Evolutionary conservation across 2,888 invertebrate genomes (phyloP).

Genomic region (Protonemura montana): DNA sequence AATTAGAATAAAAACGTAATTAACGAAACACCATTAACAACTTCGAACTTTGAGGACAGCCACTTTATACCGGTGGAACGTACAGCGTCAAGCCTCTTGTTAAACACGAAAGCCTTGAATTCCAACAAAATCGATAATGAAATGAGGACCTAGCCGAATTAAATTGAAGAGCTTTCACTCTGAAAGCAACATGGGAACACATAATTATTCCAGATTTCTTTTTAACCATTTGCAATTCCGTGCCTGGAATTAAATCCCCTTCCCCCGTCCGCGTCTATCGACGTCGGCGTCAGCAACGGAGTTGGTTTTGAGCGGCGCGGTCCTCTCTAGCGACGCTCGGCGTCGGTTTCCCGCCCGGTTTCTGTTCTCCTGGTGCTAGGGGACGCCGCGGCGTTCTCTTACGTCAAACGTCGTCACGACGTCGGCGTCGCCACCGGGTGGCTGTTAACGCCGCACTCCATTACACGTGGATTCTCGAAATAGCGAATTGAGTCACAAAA

Average conservation of each 20-base stretch:
- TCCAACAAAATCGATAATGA: not conserved
- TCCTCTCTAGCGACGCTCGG: not conserved
- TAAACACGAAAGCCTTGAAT: no score
- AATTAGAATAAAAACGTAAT: no score
- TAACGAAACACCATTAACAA: no score
- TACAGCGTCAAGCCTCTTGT: no score
- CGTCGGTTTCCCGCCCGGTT: not conserved
- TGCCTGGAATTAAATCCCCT: not conserved
- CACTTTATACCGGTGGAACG: no score
- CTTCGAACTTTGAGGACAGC: no score
- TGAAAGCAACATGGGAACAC: not conserved
- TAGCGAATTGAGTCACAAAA: no score
- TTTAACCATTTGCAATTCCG: not conserved
- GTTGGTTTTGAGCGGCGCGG: not conserved
- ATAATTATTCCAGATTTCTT: not conserved
- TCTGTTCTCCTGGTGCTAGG: not conserved
- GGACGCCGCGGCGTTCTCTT: slow-evolving; percentile 7
- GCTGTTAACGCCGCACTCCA: not conserved
- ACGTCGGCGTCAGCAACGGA: not conserved
- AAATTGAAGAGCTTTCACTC: not conserved
- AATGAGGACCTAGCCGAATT: not conserved
- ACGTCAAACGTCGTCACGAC: not conserved
- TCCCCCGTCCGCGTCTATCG: not conserved
- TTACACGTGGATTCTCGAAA: no score
- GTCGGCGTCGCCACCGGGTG: not conserved